These are phyloP conservation scores for Bubo blakistoni DNA, from an alignment of 2,113 vertebrate species.

Conservation along the genomic window DNA sequence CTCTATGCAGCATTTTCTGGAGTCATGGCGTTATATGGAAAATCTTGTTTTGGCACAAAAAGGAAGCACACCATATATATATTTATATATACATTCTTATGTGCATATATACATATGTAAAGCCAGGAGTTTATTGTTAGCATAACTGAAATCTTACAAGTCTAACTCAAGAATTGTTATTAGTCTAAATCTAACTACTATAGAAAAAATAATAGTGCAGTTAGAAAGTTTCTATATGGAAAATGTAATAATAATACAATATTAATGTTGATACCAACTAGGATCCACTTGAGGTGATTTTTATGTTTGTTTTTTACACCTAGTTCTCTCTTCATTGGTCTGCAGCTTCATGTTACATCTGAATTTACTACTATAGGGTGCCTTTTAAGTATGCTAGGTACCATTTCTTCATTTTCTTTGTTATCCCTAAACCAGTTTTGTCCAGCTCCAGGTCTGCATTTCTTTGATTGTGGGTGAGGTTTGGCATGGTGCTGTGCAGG, in stretches of 20 bases:
- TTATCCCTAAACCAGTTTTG: neutral
- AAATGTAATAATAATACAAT: neutral
- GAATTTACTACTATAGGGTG: neutral
- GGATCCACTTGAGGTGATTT: neutral
- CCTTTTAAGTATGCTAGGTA: neutral
- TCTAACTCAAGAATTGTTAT: neutral
- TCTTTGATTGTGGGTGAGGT: accelerated
- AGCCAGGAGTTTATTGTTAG: neutral
- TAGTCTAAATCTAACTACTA: neutral
- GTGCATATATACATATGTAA: neutral
- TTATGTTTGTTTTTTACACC: neutral
- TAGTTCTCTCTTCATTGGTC: neutral
- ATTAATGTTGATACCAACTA: neutral
- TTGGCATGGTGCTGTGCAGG: neutral
- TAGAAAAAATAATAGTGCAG: neutral
- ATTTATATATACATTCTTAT: neutral
- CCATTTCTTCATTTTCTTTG: neutral
- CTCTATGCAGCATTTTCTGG: neutral
- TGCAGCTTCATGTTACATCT: neutral
- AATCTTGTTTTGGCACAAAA: neutral
- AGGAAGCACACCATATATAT: neutral
- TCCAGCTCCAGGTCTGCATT: neutral
- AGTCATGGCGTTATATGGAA: neutral
- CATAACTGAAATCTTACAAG: neutral
- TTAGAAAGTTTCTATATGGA: neutral